Evolutionary conservation across 2,113 vertebrate genomes (phyloP), one percentile per base, ranked within the genome.

Genomic region (Porphyrio hochstetteri): DNA sequence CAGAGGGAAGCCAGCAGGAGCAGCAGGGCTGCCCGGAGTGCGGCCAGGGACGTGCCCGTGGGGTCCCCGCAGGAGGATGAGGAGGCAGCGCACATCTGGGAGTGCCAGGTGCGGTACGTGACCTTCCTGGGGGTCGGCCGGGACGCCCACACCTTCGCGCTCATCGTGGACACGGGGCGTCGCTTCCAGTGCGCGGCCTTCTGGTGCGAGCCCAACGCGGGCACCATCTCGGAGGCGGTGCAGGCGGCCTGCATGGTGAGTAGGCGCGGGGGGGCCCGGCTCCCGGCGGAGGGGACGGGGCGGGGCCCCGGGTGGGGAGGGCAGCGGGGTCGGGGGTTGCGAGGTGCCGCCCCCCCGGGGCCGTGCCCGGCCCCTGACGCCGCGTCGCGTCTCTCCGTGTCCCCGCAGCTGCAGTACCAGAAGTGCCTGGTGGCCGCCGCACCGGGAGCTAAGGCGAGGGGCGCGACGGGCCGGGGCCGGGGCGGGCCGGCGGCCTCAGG

Each of bases 391-490:
- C n/a, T n/a, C n/a, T n/a, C n/a, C n/a, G n/a, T 38, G 90, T 92
- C 64, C 92, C 90, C 38, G 40, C 97, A 99, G 99, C 98, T 99
- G 64, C 99, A 99, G 95, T 99, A 99, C 92, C 99, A 99, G 98
- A 99, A 98, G 96, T 99, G 99, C 96, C 98, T 99, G 93, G 99
- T 99, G 88, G 98, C 99, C 24, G 98, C 99, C 76, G 98, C 99
- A 33, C 98, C 99, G 38, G 98, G 98, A 28, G 91, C 97, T 10
- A 98, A 98, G 95, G 91, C 98, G 38, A 99, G 98, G 97, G 97
- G 82, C 57, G 65, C 68, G 35, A 95, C 98, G 57, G 97, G 97
- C 29, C 95, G 97, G 60, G 83, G 36, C 12, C 57, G 93, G 97
- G 12, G n/a, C 97, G 89, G 97, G 97, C 40, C 95, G 96, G n/a